phyloP scores from a whole-genome alignment of 2,113 vertebrate species.

The Odobenus rosmarus region DNA sequence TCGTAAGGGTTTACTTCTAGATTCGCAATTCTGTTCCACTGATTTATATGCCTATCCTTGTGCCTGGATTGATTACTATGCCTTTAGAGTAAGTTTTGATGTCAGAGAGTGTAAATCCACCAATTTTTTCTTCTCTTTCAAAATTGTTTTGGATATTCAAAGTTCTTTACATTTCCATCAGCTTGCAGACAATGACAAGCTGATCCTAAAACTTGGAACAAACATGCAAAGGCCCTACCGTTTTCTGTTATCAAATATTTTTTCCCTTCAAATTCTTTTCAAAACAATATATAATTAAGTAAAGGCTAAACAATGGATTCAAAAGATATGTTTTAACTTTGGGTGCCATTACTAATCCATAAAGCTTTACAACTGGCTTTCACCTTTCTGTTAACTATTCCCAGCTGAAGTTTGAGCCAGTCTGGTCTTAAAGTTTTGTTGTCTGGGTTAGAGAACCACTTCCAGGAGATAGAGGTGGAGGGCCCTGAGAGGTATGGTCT shows the following conservation, averaged over 20 bases:
- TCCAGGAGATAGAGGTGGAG: background rate
- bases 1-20: background rate
- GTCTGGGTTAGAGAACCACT: background rate
- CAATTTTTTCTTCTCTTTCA: background rate
- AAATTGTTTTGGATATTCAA: background rate
- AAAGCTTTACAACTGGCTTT: background rate
- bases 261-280: background rate
- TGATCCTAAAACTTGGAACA: background rate
- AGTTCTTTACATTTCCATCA: background rate
- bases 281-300: background rate
- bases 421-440: background rate
- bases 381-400: background rate
- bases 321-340: constrained; percentile 2
- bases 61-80: background rate
- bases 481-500: background rate
- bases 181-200: background rate
- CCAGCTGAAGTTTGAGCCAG: background rate
- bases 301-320: background rate
- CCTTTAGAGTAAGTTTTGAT: background rate
- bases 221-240: background rate
- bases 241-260: background rate
- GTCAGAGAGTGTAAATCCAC: background rate
- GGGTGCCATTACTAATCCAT: background rate
- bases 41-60: background rate
- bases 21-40: background rate